Evolutionary conservation across 2,888 invertebrate species (phyloP).

Genomic region (Sycophila texana): DNA sequence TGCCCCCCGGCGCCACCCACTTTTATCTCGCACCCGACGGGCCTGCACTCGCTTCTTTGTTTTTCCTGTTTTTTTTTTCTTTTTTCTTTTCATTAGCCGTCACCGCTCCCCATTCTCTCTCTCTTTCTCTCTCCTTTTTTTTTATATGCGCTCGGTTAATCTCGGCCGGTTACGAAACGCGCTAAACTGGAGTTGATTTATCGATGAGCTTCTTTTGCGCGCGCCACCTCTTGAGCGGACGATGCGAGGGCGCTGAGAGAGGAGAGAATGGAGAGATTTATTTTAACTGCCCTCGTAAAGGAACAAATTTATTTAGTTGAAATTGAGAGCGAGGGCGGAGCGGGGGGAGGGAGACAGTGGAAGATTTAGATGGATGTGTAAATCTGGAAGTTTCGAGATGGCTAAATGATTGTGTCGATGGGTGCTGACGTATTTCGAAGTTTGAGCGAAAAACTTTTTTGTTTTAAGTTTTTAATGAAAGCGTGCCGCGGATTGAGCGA

Average conservation of each 20-base stretch:
- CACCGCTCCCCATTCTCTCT: neutral
- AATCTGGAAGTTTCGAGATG: neutral
- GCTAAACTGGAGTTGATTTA: too few relatives aligned
- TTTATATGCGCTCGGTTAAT: neutral
- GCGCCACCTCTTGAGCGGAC: neutral
- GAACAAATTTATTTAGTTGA: slow-evolving; percentile 20
- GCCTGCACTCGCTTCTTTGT: neutral
- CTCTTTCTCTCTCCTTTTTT: neutral
- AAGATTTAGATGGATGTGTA: slow-evolving; percentile 24
- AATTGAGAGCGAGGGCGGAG: neutral
- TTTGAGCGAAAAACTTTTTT: slow-evolving; percentile 1
- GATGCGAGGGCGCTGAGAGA: neutral
- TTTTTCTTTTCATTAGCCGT: neutral
- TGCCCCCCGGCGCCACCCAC: neutral
- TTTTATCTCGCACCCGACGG: neutral
- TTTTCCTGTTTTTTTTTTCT: neutral
- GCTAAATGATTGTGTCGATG: neutral
- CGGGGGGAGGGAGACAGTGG: too few relatives aligned
- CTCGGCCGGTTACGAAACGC: too few relatives aligned
- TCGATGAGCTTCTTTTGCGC: too few relatives aligned
- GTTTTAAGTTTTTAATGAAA: neutral
- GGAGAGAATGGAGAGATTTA: slow-evolving; percentile 11
- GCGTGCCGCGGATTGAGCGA: too few relatives aligned
- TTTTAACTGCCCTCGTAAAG: neutral
- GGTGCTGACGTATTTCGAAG: neutral